Base-by-base conservation (phyloP, 2,797 vertebrate genomes). In the Adelosebastes latens region DNA sequence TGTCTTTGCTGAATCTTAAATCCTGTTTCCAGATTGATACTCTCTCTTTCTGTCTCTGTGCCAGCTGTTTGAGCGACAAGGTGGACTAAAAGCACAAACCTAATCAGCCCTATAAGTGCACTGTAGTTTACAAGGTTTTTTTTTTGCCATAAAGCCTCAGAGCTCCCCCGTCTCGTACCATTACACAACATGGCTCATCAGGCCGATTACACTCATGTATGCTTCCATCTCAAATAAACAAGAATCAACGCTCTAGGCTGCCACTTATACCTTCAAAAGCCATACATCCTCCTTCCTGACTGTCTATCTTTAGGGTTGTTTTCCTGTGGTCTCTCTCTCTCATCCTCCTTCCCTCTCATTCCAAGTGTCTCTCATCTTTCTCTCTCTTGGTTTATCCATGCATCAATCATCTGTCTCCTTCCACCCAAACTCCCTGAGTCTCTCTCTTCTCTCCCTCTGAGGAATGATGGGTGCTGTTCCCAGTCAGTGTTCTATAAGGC, bases 141-240 rank as follows among this genome's bases (percentile, higher is more conserved):
- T 63, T 59, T 18, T 22, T 58, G 5, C 71, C 68, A 20, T 20
- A 39, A 79, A 88, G 66, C 83, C 83, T 72, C 27, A 27, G 56
- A 59, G 69, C 79, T 82, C 61, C 75, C 67, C 84, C 72, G 80
- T 80, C 81, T 84, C 63, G 52, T 89, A 27, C 86, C 58, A 77
- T 90, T 82, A 84, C 78, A 80, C 78, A 80, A 82, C 85, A 87
- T 62, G 61, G 81, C 77, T 92, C 88, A 88, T 90, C 87, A 88
- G 82, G 81, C 79, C 76, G 46, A 92, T 93, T 90, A 85, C 58
- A 77, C 84, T 87, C 73, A 69, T 62, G 25, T 79, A 68, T 56
- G 80, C 81, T 73, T 82, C 83, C 79, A 64, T 81, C 82, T 75
- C 69, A 68, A 53, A 55, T 59, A 81, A 86, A 80, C 75, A 71